Base-by-base conservation (phyloP, 2,797 vertebrate species). In the Sebastolobus altivelis region DNA sequence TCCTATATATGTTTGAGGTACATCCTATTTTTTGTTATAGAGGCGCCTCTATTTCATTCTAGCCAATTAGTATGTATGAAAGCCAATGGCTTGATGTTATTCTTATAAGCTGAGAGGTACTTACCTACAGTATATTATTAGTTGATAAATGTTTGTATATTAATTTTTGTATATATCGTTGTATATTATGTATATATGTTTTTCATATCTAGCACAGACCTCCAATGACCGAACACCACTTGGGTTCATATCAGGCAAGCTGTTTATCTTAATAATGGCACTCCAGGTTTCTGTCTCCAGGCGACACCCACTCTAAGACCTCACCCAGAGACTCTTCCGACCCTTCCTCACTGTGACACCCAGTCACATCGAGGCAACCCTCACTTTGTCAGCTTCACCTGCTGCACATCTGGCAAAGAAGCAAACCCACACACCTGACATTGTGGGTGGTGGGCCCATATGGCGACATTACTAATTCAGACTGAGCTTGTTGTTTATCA, bases 401-500 rank as follows among this genome's bases (percentile, higher is more conserved):
- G 56, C 52, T 16, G 61, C 4, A 35, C 55, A 63, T 27, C 6
- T 63, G 60, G 58, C 35, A 68, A 74, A 56, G 60, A 62, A 38
- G 61, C 29, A 79, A 55, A 58, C 37, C n/a, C 29, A 65, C 37
- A 13, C 29, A 58, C 43, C 33, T 61, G 22, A 55, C 37, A 56
- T 6, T 73, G 49, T 71, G 59, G 37, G 46, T 61, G 61, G 31
- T 38, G 27, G 29, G 35, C 16, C 66, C 52, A 61, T 37, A 27
- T 66, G 67, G 27, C 38, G 27, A 40, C n/a, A 71, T 68, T 63
- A 68, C 46, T 72, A 75, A 82, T 73, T 82, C 40, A 75, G 49
- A 13, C 56, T 58, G 60, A 62, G 62, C 54, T 54, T n/a, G 49
- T 54, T 69, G 43, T 72, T 71, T 38, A 60, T 75, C 56, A 60